Percentiles rank a stretch among this genome's conserved stretches.
These are phyloP conservation scores for Callionymus lyra DNA, from an alignment of 2,113 vertebrate species.

Conservation along the genomic window DNA sequence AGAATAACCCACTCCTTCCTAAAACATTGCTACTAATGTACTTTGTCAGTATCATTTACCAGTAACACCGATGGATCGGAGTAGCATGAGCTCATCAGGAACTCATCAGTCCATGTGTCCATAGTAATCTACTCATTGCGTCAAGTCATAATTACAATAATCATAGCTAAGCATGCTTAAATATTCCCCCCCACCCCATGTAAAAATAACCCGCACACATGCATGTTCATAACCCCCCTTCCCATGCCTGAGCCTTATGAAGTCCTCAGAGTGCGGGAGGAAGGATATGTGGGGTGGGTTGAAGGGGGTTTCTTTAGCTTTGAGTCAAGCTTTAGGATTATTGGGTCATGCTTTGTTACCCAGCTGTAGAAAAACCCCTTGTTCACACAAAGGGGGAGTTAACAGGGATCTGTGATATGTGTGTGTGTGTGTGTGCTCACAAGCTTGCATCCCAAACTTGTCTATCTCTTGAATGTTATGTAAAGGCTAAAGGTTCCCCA, in stretches of 20 bases:
- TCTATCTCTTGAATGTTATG: constrained; percentile 32
- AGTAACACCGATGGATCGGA: constrained; percentile 20
- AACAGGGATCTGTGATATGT: constrained; percentile 6
- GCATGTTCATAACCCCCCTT: constrained; percentile 19
- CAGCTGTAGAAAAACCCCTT: constrained; percentile 69
- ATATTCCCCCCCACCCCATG: constrained; percentile 15
- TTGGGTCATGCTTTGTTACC: constrained; percentile 74
- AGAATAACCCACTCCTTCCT: constrained; percentile 11
- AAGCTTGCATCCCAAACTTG: constrained; percentile 4
- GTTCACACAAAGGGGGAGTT: constrained; percentile 48
- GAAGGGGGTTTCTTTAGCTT: constrained; percentile 47
- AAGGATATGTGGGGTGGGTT: constrained; percentile 36
- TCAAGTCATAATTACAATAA: constrained; percentile 65
- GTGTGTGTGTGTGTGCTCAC: constrained; percentile 15
- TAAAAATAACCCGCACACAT: constrained; percentile 9
- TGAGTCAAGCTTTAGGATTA: constrained; percentile 71
- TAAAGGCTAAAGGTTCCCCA: constrained; percentile 49
- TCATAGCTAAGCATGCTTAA: constrained; percentile 58
- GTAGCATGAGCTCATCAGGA: constrained; percentile 43
- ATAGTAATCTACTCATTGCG: constrained; percentile 48
- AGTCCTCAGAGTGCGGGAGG: constrained; percentile 62
- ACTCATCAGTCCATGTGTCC: constrained; percentile 44
- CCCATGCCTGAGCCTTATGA: constrained; percentile 42
- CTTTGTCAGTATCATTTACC: constrained; percentile 18
- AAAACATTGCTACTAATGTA: too few species aligned